Base-by-base conservation (phyloP, 2,113 vertebrate genomes). In the Ursus arctos region DNA sequence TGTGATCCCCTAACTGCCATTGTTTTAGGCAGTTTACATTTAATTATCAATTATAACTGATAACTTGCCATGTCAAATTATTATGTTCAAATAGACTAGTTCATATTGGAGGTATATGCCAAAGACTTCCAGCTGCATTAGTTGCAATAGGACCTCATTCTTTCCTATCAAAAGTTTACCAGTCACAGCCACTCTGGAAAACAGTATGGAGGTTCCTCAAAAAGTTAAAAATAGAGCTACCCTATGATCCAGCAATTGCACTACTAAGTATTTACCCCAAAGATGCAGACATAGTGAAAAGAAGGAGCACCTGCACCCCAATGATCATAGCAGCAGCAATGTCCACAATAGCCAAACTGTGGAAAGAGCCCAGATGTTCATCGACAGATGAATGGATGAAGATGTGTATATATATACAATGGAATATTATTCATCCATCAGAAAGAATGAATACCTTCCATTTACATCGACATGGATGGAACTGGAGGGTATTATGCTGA, bases 11-110 rank as follows among this genome's bases (percentile, higher is more conserved):
- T 79, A 80, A 86, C 19, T 86, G 28, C 49, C 59, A 49, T 24
- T 95, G n/a, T 67, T 57, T 83, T 40, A 93, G 43, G 71, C 53
- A 80, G 18, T 63, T n/a, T 72, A 65, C 86, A 74, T 91, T 65
- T 85, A 84, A 67, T 83, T 81, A 31, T 76, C 47, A 80, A 57
- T 91, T n/a, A 86, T 63, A 91, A 67, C 9, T n/a, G 47, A 80
- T 88, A 85, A 94, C 24, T 67, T 96, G 43, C 9, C n/a, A 47
- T 40, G 65, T 65, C 63, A 74, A 59, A n/a, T 71, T 81, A 15
- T 96, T 85, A 89, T 77, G 47, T 21, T 83, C 11, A 87, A 96
- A 94, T 8, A 76, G 76, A 93, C 31, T 74, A 87, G 16, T 91
- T 88, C 49, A 28, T 57, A 67, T 69, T 88, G 49, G 47, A 77